A percentile compares a stretch with the other conserved stretches of the same genome.
Conservation (phyloP, 2,888 invertebrate species). For the Drosophila incognita region DNA sequence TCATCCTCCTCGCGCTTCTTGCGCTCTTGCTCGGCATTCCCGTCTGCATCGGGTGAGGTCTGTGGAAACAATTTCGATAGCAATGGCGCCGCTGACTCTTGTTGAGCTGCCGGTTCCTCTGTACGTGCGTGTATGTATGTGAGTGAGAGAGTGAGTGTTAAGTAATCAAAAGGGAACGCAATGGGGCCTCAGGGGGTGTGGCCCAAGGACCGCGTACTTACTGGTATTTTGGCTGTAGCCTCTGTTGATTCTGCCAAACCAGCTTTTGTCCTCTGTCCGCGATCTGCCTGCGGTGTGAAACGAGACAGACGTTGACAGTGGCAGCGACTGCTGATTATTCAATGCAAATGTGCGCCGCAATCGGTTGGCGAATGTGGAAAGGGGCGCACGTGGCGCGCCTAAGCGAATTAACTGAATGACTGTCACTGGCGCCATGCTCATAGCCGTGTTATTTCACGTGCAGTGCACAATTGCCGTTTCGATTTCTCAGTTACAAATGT, state of each 20-base stretch:
- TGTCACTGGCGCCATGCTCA: conserved; percentile 55
- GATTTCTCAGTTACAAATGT: conserved; percentile 22
- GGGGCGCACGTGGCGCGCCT: conserved; percentile 41
- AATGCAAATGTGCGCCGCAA: conserved; percentile 51
- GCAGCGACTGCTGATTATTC: conserved; percentile 43
- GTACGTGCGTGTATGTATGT: not conserved
- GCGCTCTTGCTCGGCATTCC: conserved; percentile 86
- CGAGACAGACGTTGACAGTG: conserved; percentile 12
- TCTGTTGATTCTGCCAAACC: conserved; percentile 21
- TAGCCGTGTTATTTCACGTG: conserved; percentile 12
- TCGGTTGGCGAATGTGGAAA: conserved; percentile 32
- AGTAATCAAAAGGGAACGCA: conserved; percentile 19
- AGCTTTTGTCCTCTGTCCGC: conserved; percentile 4
- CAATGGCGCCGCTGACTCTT: conserved; percentile 74
- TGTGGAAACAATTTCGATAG: conserved; percentile 88
- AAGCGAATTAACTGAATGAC: conserved; percentile 54
- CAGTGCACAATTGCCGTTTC: conserved; percentile 12
- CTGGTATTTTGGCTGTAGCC: conserved; percentile 41
- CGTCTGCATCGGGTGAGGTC: conserved; percentile 85
- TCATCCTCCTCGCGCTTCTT: conserved; percentile 87
- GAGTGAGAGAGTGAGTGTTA: conserved; percentile 16
- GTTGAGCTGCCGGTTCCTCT: conserved; percentile 29
- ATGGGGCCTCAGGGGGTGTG: not conserved
- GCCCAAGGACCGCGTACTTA: not conserved
- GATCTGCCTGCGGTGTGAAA: conserved; percentile 12